Evolutionary conservation across 2,797 vertebrate genomes (phyloP).

Genomic region (Natrix natrix): DNA sequence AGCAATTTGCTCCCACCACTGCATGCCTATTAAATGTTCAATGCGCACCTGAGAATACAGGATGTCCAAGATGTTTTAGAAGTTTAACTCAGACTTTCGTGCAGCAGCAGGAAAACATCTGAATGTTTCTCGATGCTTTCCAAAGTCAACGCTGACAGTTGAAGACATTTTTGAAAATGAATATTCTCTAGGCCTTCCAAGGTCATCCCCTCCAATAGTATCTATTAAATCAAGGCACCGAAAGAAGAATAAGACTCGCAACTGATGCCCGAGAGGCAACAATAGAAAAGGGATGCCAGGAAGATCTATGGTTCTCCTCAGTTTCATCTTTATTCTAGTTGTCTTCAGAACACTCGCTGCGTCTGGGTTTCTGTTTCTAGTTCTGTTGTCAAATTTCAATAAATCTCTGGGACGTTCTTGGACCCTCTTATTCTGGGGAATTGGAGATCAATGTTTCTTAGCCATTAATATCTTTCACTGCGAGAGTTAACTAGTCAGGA

Average conservation of each 20-base stretch:
- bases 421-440: not conserved
- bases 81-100: not conserved
- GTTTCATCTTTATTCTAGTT: not conserved
- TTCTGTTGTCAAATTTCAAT: not conserved
- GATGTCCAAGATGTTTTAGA: not conserved
- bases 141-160: not conserved
- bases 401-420: not conserved
- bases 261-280: not conserved
- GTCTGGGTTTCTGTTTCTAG: not conserved
- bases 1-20: not conserved
- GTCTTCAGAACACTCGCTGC: not conserved
- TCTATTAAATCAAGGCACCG: not conserved
- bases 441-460: not conserved
- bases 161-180: not conserved
- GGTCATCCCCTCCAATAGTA: not conserved
- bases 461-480: not conserved
- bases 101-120: not conserved
- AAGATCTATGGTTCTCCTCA: not conserved
- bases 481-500: not conserved
- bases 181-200: not conserved
- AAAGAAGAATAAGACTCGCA: not conserved
- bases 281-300: not conserved
- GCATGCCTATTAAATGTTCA: not conserved
- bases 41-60: not conserved
- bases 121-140: not conserved